These are phyloP conservation scores for Pygathrix nemaeus DNA, from an alignment of 2,113 vertebrate species.

Conservation along the genomic window DNA sequence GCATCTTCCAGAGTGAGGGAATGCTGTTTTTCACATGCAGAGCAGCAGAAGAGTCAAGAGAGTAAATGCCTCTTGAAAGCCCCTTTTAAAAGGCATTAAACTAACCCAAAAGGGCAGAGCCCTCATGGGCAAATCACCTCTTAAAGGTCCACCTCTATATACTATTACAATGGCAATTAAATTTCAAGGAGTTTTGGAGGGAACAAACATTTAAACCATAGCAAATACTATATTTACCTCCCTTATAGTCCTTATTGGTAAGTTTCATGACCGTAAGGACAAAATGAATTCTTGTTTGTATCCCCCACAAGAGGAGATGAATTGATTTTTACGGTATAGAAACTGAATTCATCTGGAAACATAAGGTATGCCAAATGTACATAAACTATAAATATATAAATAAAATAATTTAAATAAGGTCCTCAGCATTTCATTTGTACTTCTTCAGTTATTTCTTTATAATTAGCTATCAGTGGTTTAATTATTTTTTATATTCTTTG, in stretches of 20 bases:
- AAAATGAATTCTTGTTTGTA: background rate
- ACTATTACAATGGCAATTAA: background rate
- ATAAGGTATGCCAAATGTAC: background rate
- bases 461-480: background rate
- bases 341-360: background rate
- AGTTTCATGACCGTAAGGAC: background rate
- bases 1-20: background rate
- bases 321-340: background rate
- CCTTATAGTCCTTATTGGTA: background rate
- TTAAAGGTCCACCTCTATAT: background rate
- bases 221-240: background rate
- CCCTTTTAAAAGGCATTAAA: background rate
- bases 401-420: background rate
- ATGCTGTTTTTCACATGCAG: background rate
- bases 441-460: background rate
- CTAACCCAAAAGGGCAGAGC: background rate
- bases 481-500: background rate
- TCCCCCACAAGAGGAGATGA: background rate
- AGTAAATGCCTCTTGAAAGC: background rate
- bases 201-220: background rate
- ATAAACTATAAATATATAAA: background rate
- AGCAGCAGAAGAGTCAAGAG: background rate
- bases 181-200: background rate
- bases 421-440: background rate
- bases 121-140: background rate